Evolutionary conservation across 2,113 vertebrate species (phyloP).

Genomic region (Philantomba maxwellii): DNA sequence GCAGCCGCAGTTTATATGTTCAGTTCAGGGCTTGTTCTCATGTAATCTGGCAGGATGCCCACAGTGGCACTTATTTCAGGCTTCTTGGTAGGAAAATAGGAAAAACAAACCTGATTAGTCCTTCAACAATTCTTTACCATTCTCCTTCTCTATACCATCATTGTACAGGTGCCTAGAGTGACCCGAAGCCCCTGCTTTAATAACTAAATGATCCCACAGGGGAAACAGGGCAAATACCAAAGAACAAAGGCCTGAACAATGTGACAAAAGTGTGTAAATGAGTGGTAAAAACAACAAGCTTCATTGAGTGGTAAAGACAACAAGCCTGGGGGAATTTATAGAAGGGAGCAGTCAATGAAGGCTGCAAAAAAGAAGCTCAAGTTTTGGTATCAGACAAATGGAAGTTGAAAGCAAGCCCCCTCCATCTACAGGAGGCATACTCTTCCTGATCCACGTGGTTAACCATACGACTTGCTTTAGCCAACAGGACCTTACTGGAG

Average conservation of each 20-base stretch:
- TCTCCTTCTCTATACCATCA: not conserved
- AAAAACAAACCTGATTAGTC: not conserved
- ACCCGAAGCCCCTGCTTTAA: not conserved
- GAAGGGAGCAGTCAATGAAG: not conserved
- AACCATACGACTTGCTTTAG: not conserved
- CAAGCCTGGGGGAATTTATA: not conserved
- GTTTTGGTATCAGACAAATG: not conserved
- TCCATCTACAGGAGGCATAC: accelerated
- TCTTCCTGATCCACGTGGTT: not conserved
- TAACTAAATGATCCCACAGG: not conserved
- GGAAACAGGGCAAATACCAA: not conserved
- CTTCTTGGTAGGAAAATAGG: not conserved
- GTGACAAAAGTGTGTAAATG: not conserved
- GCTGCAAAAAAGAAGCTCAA: not conserved
- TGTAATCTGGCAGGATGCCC: not conserved
- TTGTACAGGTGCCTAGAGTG: too few relatives aligned
- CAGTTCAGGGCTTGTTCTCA: not conserved
- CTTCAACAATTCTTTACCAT: not conserved
- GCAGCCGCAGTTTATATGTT: not conserved
- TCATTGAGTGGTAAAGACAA: not conserved
- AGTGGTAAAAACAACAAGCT: not conserved
- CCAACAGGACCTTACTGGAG: not conserved
- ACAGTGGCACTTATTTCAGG: not conserved
- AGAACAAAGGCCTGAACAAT: not conserved
- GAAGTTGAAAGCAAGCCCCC: not conserved